phyloP scores from a whole-genome alignment of 1,140 invertebrate species.

The Drosophila baimaii region DNA sequence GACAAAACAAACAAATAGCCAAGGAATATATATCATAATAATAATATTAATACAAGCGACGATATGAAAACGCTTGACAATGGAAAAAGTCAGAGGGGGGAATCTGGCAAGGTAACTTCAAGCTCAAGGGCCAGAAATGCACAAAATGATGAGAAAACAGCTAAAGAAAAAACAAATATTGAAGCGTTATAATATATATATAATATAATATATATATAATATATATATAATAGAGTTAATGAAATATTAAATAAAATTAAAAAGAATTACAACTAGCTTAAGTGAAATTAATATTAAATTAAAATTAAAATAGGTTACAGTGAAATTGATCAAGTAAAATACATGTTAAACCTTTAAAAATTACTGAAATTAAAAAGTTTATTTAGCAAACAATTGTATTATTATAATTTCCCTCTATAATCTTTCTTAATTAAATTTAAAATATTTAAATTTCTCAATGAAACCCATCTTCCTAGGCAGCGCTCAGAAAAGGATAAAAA shows the following conservation, averaged over 20 bases:
- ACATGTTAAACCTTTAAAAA: neutral
- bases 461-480: no score
- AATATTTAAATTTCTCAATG: neutral
- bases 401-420: no score
- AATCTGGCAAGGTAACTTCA: neutral
- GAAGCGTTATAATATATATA: no score
- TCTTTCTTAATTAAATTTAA: neutral
- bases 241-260: neutral
- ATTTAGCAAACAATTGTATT: no score
- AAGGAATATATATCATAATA: constrained; percentile 38
- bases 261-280: neutral
- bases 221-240: no score
- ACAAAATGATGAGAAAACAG: no score
- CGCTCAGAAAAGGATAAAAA: no score
- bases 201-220: no score
- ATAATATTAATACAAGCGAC: constrained; percentile 53
- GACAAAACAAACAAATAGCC: constrained; percentile 50
- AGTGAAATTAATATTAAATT: neutral
- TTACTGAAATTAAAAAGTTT: neutral
- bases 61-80: constrained; percentile 22
- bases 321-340: neutral
- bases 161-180: no score
- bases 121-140: no score
- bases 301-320: neutral
- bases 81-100: constrained; percentile 9